Conservation (phyloP, 2,113 vertebrate species). For the Proterorhinus semilunaris region DNA sequence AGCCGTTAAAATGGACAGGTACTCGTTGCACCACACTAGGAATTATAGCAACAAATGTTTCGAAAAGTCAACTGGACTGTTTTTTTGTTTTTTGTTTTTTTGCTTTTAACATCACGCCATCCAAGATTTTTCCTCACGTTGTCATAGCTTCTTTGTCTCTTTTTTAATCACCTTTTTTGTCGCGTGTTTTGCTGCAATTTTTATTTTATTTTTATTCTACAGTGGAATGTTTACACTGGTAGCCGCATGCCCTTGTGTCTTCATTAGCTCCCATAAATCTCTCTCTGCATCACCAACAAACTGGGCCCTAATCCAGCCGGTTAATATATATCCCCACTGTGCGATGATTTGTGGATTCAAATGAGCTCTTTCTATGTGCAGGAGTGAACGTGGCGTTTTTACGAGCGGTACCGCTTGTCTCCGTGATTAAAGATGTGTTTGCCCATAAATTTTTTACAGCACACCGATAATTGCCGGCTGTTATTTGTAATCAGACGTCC, state of each 20-base stretch:
- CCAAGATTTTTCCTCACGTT: too few relatives aligned
- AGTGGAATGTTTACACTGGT: slow-evolving; percentile 29
- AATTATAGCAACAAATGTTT: too few relatives aligned
- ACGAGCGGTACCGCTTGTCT: slow-evolving; percentile 53
- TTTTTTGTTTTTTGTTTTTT: too few relatives aligned
- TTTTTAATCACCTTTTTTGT: too few relatives aligned
- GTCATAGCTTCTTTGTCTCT: too few relatives aligned
- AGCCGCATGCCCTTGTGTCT: slow-evolving; percentile 27
- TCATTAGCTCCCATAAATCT: slow-evolving; percentile 41
- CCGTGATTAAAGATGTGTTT: slow-evolving; percentile 57
- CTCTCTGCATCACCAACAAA: neutral
- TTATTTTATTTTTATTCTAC: too few relatives aligned
- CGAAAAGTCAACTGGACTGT: too few relatives aligned
- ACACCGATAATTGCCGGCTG: slow-evolving; percentile 56
- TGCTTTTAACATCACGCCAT: too few relatives aligned
- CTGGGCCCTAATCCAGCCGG: slow-evolving; percentile 17
- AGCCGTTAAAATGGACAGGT: slow-evolving; percentile 27
- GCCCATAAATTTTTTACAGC: slow-evolving; percentile 67
- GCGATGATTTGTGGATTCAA: slow-evolving; percentile 39
- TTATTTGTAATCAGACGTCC: slow-evolving; percentile 52
- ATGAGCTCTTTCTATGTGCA: slow-evolving; percentile 43
- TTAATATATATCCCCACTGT: slow-evolving; percentile 27
- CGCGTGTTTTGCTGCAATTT: too few relatives aligned
- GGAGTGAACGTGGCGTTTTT: slow-evolving; percentile 40
- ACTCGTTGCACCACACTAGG: slow-evolving; percentile 1